Evolutionary conservation across 2,888 invertebrate genomes (phyloP), one percentile per base, ranked within the genome.

Genomic region (Sinelater perroti): DNA sequence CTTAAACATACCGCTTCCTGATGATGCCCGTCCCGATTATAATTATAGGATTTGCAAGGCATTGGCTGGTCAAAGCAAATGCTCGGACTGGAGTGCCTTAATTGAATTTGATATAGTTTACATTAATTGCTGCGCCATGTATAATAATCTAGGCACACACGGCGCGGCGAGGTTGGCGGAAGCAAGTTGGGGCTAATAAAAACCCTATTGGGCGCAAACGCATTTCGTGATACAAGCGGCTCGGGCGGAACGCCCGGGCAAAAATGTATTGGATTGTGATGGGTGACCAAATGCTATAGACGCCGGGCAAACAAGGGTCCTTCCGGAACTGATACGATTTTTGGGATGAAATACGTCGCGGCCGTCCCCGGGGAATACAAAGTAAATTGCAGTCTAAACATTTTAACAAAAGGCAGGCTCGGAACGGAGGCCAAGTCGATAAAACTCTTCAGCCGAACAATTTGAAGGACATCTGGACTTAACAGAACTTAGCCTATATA

Each of bases 371-470:
- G 71, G 67, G 68, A 66, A 57, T 67, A 65, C 68, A 74, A 74
- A 74, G 72, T 69, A 74, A 75, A 75, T 75, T 75, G 74, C 72
- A 74, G 70, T 71, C 73, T 75, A 75, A 75, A 75, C 74, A 75
- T 75, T 75, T 75, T 74, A 74, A 74, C 72, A 70, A 66, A 52
- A 64, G 68, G 70, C 67, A 69, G 70, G 70, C 72, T 71, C 69
- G 65, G 65, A 66, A 61, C 65, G 65, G 68, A 67, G 30, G 3
- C 8, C 4, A 3, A 30, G 30, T 30, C 30, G 30, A n/a, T 8
- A 30, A 30, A 30, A n/a, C n/a, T n/a, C n/a, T n/a, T n/a, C n/a
- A n/a, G n/a, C n/a, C n/a, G n/a, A n/a, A n/a, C n/a, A n/a, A n/a
- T n/a, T n/a, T n/a, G n/a, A n/a, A n/a, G n/a, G n/a, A n/a, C n/a